phyloP scores from a whole-genome alignment of 2,888 invertebrate species.

The Diarsia mendica region DNA sequence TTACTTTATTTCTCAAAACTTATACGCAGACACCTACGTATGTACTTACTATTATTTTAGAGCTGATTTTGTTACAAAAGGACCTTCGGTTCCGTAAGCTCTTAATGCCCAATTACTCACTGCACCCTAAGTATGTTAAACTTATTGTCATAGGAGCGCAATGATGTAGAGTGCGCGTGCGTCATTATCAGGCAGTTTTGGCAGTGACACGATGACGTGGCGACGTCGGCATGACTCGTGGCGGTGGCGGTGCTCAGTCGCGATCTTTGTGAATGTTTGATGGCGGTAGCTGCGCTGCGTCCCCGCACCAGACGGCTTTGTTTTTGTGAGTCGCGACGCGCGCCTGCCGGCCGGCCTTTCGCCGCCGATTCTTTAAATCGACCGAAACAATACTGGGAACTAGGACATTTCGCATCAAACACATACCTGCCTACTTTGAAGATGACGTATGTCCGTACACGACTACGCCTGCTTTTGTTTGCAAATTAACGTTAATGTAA shows the following conservation, averaged over 20 bases:
- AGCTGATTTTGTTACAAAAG: constrained; percentile 16
- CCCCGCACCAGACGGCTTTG: constrained; percentile 80
- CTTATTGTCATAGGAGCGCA: constrained; percentile 22
- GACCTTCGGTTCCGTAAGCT: constrained; percentile 15
- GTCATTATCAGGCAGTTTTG: constrained; percentile 52
- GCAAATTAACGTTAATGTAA: constrained; percentile 53
- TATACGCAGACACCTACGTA: constrained; percentile 44
- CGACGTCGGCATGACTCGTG: constrained; percentile 63
- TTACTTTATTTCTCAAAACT: constrained; percentile 81
- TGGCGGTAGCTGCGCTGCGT: constrained; percentile 72
- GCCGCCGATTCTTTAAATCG: constrained; percentile 81
- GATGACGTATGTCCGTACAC: constrained; percentile 59
- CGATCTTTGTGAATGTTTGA: constrained; percentile 66
- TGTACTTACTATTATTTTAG: constrained; percentile 8
- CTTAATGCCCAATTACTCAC: background rate
- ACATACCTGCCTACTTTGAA: constrained; percentile 64
- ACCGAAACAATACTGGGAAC: constrained; percentile 85
- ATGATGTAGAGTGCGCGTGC: constrained; percentile 53
- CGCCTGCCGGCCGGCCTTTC: constrained; percentile 78
- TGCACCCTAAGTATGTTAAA: constrained; percentile 1
- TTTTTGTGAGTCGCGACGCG: constrained; percentile 87
- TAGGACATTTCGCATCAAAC: constrained; percentile 79
- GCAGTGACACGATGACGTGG: constrained; percentile 57
- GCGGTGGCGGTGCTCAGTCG: constrained; percentile 61
- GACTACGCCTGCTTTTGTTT: constrained; percentile 58